Conservation (phyloP, 2,113 vertebrate species). For the Zapornia atra region DNA sequence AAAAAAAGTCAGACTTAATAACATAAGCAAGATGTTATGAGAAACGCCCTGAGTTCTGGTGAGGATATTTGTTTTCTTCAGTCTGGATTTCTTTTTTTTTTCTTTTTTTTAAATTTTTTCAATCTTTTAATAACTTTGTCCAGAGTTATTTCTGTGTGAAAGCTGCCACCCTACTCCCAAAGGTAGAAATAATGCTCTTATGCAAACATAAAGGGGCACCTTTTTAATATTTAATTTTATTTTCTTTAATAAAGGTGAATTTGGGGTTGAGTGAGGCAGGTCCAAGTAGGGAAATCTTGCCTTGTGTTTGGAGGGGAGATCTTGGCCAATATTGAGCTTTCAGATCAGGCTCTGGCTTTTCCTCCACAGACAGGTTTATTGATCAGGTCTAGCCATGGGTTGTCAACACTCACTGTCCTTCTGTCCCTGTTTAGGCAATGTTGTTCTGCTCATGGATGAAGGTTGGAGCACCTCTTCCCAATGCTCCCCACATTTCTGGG, state of each 20-base stretch:
- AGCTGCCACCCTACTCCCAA: not conserved
- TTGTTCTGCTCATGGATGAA: not conserved
- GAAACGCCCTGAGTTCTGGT: constrained; percentile 3
- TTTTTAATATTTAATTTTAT: not conserved
- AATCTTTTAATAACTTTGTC: constrained; percentile 58
- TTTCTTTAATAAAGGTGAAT: not conserved
- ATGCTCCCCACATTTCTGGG: not conserved
- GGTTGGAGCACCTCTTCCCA: not conserved
- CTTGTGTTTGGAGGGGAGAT: not conserved
- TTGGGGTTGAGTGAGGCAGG: not conserved
- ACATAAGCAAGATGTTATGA: constrained; percentile 32
- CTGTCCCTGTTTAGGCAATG: not conserved
- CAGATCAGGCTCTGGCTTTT: not conserved
- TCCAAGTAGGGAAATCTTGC: not conserved
- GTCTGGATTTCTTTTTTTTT: not conserved
- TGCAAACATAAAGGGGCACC: not conserved
- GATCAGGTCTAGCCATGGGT: no score
- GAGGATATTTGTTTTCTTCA: constrained; percentile 51
- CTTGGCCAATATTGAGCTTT: not conserved
- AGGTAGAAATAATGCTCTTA: not conserved
- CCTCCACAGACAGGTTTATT: not conserved
- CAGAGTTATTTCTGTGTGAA: not conserved
- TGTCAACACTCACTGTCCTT: not conserved
- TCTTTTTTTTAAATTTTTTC: not conserved
- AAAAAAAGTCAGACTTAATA: not conserved